Evolutionary conservation across 2,888 invertebrate species (phyloP), one percentile per base, ranked within the genome.

Genomic region (Melanotus villosus): DNA sequence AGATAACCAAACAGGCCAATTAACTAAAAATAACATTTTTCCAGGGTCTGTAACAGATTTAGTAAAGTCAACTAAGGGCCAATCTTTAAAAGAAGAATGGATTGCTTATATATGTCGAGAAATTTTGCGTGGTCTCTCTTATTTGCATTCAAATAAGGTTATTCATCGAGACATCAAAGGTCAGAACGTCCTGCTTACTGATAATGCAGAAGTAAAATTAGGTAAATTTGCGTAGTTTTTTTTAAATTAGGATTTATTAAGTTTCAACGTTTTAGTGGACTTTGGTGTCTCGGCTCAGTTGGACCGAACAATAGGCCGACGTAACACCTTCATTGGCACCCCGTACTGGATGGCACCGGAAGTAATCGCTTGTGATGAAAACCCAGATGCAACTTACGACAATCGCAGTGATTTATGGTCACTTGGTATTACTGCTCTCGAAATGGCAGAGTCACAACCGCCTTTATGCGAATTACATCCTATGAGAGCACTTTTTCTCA

Each of bases 401-500:
- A 98, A 98, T 88, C 92, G 96, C 80, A 95, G 94, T 79, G 96
- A 96, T 86, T 88, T 96, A 71, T 95, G 95, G 95, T 95, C 94
- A 52, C 88, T 95, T 76, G 96, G 99, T 80, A 99, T 99, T 82
- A 99, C 99, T 67, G 97, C 99, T 58, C 89, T 99, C 74, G 99
- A 99, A 89, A 99, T 99, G 99, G 99, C 99, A 67, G 99, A 99
- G 88, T 97, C 97, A 80, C 98, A 98, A 86, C 99, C 99, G 73
- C 98, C 99, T 36, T 90, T 99, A 68, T 99, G 99, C 88, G 99
- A 99, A 89, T 91, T 99, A 85, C 99, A 99, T 89, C 99, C 99
- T 19, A 99, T 99, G 99, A 90, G 99, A 84, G 99, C 99, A 75
- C 90, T 99, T 77, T 99, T 99, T 87, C 91, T 99, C 80, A 99